phyloP scores from a whole-genome alignment of 2,113 vertebrate species.

The Cyphomyrus discorhynchus region DNA sequence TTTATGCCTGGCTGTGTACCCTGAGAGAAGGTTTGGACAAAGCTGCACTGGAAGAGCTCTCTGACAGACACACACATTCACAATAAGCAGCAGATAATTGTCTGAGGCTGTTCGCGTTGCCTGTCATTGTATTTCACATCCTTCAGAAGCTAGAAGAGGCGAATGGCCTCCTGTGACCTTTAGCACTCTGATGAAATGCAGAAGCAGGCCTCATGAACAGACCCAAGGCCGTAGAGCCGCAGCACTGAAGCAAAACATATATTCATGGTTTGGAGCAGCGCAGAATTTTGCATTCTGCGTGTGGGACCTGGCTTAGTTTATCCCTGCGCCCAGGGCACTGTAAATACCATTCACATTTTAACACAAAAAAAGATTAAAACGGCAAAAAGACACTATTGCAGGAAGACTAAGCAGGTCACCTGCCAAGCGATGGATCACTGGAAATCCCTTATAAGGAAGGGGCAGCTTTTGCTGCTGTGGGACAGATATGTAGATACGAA shows the following conservation, averaged over 20 bases:
- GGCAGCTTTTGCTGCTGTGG: not conserved
- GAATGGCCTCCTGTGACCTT: not conserved
- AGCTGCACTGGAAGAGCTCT: not conserved
- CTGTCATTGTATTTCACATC: not conserved
- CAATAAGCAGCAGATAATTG: not conserved
- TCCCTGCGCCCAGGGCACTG: not conserved
- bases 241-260: not conserved
- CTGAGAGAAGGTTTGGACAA: not conserved
- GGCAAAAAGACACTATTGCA: not conserved
- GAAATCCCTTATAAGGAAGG: not conserved
- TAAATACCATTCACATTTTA: constrained; percentile 9
- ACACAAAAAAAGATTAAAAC: not conserved
- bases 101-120: not conserved
- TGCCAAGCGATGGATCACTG: not conserved
- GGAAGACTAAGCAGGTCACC: not conserved
- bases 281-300: not conserved
- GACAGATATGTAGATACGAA: not conserved
- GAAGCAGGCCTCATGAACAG: not conserved
- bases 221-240: not conserved
- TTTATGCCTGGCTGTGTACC: not conserved
- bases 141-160: not conserved
- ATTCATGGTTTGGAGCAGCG: not conserved
- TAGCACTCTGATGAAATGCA: not conserved
- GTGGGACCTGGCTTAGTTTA: not conserved
- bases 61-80: not conserved